Evolutionary conservation across 2,113 vertebrate species (phyloP), one percentile per base, ranked within the genome.

Genomic region (Notarius quadriscutis): DNA sequence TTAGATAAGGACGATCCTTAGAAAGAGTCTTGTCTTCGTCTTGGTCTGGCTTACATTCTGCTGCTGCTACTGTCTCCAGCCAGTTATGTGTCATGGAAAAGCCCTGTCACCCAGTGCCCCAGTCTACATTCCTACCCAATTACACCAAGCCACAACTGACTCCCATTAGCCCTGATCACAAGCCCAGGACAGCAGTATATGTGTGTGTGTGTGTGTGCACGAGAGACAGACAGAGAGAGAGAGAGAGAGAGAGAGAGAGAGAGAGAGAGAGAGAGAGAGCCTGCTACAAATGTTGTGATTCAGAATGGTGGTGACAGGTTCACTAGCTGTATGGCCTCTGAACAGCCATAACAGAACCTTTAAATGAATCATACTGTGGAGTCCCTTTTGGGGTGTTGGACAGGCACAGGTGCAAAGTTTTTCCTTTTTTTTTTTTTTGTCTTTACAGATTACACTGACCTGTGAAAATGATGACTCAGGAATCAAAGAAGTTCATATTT

Each of bases 91-190:
- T 87, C 80, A 85, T 88, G 88, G 90, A 91, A 89, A 89, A 89
- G 88, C 71, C 41, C 53, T 82, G 88, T 91, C 88, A 90, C 82
- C 88, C 85, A 92, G 88, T 91, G 90, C 90, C 93, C 92, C 91
- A 25, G 88, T 94, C 94, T 94, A 89, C 92, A 94, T 94, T 94
- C 92, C 94, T 93, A 81, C 91, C 90, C 94, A 94, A 95, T 94
- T 94, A 94, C 92, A 91, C 91, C 85, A 91, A 89, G 91, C 92
- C 93, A 91, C 94, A 94, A 94, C 93, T 94, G 93, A 94, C 92
- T 93, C 93, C 90, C 93, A 94, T 95, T 94, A 94, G 90, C 88
- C 85, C 89, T 93, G 92, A 95, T 94, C 94, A 92, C 90, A 93
- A 91, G 89, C 92, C 93, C 62, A 60, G 74, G 78, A 77, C 58